Conservation (phyloP, 64 coral and sea anemone species). For the Orbicella faveolata region DNA sequence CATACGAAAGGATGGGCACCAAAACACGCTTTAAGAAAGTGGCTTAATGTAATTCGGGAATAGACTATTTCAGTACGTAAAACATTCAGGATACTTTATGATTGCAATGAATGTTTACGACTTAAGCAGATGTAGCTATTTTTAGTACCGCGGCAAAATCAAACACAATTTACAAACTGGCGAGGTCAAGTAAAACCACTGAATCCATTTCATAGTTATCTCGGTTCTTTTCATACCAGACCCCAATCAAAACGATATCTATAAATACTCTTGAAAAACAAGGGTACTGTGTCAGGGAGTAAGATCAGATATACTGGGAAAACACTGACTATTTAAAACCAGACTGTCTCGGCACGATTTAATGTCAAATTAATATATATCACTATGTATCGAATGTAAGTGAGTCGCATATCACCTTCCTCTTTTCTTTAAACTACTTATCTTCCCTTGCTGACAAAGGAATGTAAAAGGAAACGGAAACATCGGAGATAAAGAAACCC, state of each 20-base stretch:
- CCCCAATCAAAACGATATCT: not conserved
- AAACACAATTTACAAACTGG: not conserved
- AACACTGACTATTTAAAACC: not conserved
- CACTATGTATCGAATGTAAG: not conserved
- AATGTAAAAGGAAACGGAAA: no score
- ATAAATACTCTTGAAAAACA: no score
- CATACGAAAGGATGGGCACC: no score
- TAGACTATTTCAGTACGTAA: not conserved
- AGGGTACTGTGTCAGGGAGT: not conserved
- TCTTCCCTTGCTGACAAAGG: no score
- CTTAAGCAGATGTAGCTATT: conserved; percentile 9
- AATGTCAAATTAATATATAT: not conserved
- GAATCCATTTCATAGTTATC: not conserved
- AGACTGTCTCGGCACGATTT: not conserved
- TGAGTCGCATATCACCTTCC: not conserved
- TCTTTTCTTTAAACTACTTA: no score
- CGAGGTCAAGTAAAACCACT: not conserved
- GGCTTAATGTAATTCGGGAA: no score
- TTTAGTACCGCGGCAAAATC: conserved; percentile 1
- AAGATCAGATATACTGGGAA: not conserved
- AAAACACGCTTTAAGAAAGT: no score
- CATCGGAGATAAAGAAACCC: no score
- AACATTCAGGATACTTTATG: not conserved
- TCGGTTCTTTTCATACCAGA: not conserved
- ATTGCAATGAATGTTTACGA: conserved; percentile 3